phyloP scores from a whole-genome alignment of 2,888 invertebrate genomes.

The Halocaridina rubra region DNA sequence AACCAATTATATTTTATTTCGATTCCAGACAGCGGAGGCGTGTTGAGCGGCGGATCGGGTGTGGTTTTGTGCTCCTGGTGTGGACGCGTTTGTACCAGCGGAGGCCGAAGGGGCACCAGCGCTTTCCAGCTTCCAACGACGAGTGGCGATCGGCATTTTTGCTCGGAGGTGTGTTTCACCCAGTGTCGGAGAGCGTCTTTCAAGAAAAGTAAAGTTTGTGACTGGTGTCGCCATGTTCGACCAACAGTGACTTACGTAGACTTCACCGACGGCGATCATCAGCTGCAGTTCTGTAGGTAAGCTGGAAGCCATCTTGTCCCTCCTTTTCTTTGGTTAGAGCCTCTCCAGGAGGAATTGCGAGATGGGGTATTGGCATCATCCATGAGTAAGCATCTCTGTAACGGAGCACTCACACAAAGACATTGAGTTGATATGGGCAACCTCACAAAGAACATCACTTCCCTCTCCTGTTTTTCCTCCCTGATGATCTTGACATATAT shows the following conservation, averaged over 20 bases:
- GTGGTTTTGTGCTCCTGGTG: constrained; percentile 55
- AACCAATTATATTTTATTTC: not conserved
- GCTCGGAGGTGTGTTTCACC: constrained; percentile 90
- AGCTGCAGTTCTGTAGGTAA: constrained; percentile 81
- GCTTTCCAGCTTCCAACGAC: constrained; percentile 61
- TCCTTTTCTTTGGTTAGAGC: not conserved
- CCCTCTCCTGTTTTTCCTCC: too few relatives aligned
- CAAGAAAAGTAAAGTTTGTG: constrained; percentile 90
- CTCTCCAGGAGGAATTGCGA: too few relatives aligned
- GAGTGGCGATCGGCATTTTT: constrained; percentile 73
- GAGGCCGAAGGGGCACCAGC: constrained; percentile 24
- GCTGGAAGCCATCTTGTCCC: not conserved
- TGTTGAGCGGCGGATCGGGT: constrained; percentile 21
- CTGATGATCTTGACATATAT: too few relatives aligned
- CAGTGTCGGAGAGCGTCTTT: constrained; percentile 90
- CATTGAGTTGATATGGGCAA: too few relatives aligned
- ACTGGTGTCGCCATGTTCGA: constrained; percentile 91
- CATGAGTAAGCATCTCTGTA: too few relatives aligned
- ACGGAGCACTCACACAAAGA: too few relatives aligned
- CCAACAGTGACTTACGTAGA: constrained; percentile 93
- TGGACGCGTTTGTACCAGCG: constrained; percentile 29
- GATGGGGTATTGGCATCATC: too few relatives aligned
- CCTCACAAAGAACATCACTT: too few relatives aligned
- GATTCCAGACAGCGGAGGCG: constrained; percentile 40
- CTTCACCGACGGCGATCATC: constrained; percentile 90